Percentiles rank a stretch among this genome's conserved stretches.
phyloP scores from a whole-genome alignment of 1,140 invertebrate species.

The Danaus melanippus region DNA sequence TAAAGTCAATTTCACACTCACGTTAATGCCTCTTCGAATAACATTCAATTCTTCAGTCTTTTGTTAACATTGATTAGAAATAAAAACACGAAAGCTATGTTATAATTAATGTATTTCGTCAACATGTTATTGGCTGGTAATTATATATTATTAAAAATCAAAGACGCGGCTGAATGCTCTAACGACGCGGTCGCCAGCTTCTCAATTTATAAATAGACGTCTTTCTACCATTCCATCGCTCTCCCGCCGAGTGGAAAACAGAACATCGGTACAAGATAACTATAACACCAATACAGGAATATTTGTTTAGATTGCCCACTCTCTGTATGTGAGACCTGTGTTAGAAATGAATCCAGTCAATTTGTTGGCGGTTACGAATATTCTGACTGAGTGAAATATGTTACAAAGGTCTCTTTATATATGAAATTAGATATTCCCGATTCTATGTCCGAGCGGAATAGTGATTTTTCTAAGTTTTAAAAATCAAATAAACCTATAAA shows the following conservation, averaged over 20 bases:
- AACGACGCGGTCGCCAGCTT: constrained; percentile 44
- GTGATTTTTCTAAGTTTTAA: too few species aligned
- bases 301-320: constrained; percentile 49
- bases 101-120: too few species aligned
- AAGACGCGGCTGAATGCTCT: constrained; percentile 2
- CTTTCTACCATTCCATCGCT: constrained; percentile 58
- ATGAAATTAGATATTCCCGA: too few species aligned
- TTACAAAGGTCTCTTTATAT: too few species aligned
- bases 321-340: too few species aligned
- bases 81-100: too few species aligned
- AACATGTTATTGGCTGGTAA: background rate
- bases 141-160: constrained; percentile 13
- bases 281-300: constrained; percentile 21
- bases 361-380: too few species aligned
- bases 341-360: too few species aligned
- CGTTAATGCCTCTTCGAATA: background rate
- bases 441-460: too few species aligned
- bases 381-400: too few species aligned
- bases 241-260: constrained; percentile 59
- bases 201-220: constrained; percentile 62
- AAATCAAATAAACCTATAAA: too few species aligned
- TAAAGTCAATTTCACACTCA: constrained; percentile 3
- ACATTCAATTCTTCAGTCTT: background rate
- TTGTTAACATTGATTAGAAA: too few species aligned
- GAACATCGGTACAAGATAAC: constrained; percentile 25